Conservation (phyloP, 1,140 invertebrate species). For the Trypoxylus dichotomus region DNA sequence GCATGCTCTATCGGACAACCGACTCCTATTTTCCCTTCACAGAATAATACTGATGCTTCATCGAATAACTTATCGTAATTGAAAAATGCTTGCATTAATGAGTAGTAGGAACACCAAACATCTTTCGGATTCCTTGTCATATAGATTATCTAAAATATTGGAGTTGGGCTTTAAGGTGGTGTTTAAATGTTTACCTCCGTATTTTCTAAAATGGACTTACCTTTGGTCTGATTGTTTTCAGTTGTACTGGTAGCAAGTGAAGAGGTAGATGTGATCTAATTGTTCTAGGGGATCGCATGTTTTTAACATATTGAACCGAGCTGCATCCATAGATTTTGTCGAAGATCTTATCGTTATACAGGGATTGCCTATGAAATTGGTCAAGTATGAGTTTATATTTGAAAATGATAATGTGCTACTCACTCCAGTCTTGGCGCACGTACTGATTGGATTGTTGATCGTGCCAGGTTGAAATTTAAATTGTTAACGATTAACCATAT, state of each 20-base stretch:
- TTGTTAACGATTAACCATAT: conserved; percentile 82
- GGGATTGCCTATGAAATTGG: neutral
- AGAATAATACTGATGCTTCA: conserved; percentile 80
- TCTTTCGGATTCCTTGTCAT: conserved; percentile 93
- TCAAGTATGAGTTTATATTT: too few species aligned
- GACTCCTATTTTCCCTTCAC: conserved; percentile 59
- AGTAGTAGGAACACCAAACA: conserved; percentile 88
- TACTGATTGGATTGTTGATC: conserved; percentile 61
- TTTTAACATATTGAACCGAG: conserved; percentile 16
- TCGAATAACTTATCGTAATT: conserved; percentile 72
- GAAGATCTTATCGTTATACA: conserved; percentile 1
- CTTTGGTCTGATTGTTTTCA: conserved; percentile 57
- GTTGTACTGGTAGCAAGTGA: conserved; percentile 63
- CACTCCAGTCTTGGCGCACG: conserved; percentile 50
- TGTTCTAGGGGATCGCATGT: conserved; percentile 57
- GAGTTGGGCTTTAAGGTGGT: neutral
- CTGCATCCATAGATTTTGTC: neutral
- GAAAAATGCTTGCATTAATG: conserved; percentile 77
- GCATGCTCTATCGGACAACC: conserved; percentile 68
- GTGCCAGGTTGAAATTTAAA: conserved; percentile 74
- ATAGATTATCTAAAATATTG: conserved; percentile 76
- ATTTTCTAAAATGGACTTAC: conserved; percentile 43
- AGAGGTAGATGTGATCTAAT: conserved; percentile 75
- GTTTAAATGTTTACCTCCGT: neutral
- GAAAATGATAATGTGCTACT: neutral